These are phyloP conservation scores for Lophotriccus pileatus DNA, from an alignment of 2,797 vertebrate genomes.

Conservation along the genomic window DNA sequence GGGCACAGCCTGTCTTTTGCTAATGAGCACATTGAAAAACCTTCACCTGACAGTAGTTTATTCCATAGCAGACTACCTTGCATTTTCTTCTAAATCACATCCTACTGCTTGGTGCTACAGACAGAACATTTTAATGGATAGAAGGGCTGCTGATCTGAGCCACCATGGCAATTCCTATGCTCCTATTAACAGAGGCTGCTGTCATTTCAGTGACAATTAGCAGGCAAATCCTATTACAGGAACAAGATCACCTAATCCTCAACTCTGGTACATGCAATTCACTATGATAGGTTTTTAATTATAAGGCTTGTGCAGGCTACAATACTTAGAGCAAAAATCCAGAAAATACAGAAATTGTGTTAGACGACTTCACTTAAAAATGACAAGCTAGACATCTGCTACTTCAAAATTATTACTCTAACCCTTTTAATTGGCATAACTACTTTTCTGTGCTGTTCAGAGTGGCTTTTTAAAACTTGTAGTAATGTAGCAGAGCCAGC, in stretches of 20 bases:
- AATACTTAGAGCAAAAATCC: neutral
- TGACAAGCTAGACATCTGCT: neutral
- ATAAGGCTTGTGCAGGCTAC: neutral
- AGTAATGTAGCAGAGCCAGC: neutral
- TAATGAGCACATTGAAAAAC: neutral
- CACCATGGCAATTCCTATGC: neutral
- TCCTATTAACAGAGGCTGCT: neutral
- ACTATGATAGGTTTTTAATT: neutral
- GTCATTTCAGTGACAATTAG: constrained; percentile 34
- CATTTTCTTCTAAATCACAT: neutral
- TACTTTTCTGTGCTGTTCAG: neutral
- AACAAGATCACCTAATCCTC: constrained; percentile 39
- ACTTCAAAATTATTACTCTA: neutral
- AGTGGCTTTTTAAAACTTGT: neutral
- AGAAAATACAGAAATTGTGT: neutral
- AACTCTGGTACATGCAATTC: neutral
- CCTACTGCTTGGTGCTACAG: neutral
- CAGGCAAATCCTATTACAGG: constrained; percentile 45
- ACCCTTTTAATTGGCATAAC: neutral
- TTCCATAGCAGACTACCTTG: neutral
- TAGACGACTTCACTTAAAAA: neutral
- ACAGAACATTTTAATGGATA: neutral
- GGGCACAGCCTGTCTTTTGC: neutral
- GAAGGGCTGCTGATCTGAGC: neutral
- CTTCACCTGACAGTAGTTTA: neutral